Evolutionary conservation across 2,113 vertebrate species (phyloP), one percentile per base, ranked within the genome.

Genomic region (Vulpes vulpes): DNA sequence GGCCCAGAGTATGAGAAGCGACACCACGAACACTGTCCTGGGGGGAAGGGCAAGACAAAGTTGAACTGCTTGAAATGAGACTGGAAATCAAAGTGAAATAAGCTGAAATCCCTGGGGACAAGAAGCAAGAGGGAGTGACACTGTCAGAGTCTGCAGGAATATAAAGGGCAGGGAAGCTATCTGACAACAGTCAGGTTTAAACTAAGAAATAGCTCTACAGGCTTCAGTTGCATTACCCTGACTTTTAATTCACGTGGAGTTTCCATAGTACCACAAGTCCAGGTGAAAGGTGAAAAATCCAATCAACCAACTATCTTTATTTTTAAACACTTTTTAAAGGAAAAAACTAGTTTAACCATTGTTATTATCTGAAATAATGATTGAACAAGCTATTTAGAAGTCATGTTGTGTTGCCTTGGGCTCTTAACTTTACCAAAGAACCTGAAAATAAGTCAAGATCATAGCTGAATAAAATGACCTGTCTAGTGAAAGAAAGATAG

Each of bases 41-140:
- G n/a, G 22, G 62, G 76, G 30, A 30, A 94, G 80, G 30, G 49
- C 0, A 15, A 92, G 59, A 60, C 60, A 82, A 92, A 65, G 78
- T 11, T 87, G 73, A 73, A 15, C 8, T 20, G 32, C 20, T 8
- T 15, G n/a, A 10, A 87, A 71, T 25, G 35, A 79, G 67, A 74
- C 16, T 53, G 32, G 76, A 91, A 95, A 90, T 60, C 74, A 84
- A 90, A 96, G 76, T 30, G 9, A 60, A 91, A 51, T 60, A 55
- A 60, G 6, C 62, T 55, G 62, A 74, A 94, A 95, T 80, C 62
- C 88, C 67, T 84, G 69, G 15, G 19, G 80, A 90, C 76, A 60
- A 53, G 76, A 84, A 92, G 22, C 38, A 55, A 67, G 74, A 32
- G 7, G 17, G 51, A 94, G 4, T 35, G 30, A 35, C 49, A 57